Evolutionary conservation across 2,888 invertebrate genomes (phyloP).

Genomic region (Argyra leucocephala): DNA sequence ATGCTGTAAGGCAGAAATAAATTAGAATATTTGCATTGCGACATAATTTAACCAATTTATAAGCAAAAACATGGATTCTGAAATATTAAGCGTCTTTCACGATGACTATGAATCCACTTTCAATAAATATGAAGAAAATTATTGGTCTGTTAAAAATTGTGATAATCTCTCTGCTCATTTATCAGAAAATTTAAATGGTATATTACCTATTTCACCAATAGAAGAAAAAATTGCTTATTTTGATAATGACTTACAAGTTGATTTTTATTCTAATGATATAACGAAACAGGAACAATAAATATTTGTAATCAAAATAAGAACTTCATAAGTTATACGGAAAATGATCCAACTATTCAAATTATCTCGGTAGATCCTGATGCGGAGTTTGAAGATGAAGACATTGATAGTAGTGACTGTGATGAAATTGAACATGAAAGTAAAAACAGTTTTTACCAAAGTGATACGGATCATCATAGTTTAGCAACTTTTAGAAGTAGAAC

Average conservation of each 20-base stretch:
- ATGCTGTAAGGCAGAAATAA: too few relatives aligned
- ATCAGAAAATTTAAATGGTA: constrained; percentile 40
- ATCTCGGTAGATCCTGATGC: constrained; percentile 31
- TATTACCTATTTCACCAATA: constrained; percentile 36
- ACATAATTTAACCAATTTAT: too few relatives aligned
- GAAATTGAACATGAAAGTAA: constrained; percentile 16
- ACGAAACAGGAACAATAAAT: not conserved
- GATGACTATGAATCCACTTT: constrained; percentile 42
- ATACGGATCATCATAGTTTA: constrained; percentile 31
- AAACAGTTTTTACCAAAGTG: constrained; percentile 23
- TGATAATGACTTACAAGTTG: constrained; percentile 13
- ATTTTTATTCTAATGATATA: not conserved
- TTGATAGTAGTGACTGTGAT: constrained; percentile 24
- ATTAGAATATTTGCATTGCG: too few relatives aligned
- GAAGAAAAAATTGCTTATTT: constrained; percentile 26
- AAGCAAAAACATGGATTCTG: constrained; percentile 35
- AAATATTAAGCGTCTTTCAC: constrained; percentile 38
- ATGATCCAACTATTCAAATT: constrained; percentile 30
- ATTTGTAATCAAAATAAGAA: not conserved
- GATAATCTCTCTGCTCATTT: constrained; percentile 33
- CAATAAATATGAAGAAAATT: constrained; percentile 33
- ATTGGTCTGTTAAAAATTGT: constrained; percentile 36
- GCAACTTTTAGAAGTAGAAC: constrained; percentile 38
- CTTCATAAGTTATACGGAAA: not conserved
- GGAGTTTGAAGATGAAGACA: constrained; percentile 24